A percentile compares a stretch with the other conserved stretches of the same genome.
Evolutionary conservation across 2,888 invertebrate species (phyloP).

Genomic region (Esperia sulphurella): DNA sequence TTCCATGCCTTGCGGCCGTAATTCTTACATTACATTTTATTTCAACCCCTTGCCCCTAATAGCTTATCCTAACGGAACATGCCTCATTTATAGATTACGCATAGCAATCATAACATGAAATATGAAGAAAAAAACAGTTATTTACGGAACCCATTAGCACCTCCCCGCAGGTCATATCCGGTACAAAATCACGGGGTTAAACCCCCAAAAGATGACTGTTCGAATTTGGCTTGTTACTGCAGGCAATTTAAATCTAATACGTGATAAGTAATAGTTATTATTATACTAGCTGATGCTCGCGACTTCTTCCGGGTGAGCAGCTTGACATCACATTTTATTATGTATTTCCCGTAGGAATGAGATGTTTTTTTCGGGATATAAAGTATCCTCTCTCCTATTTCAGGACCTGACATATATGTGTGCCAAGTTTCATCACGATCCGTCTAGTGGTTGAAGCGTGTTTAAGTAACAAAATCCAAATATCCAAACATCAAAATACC

Average conservation of each 20-base stretch:
- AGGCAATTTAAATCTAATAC: slow-evolving; percentile 49
- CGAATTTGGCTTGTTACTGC: slow-evolving; percentile 30
- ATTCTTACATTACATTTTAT: slow-evolving; percentile 4
- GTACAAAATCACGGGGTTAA: slow-evolving; percentile 54
- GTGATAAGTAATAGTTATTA: slow-evolving; percentile 27
- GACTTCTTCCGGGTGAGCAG: too few relatives aligned
- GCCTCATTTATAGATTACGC: slow-evolving; percentile 34
- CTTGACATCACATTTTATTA: too few relatives aligned
- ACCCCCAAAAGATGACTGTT: slow-evolving; percentile 51
- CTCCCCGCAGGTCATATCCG: slow-evolving; percentile 63
- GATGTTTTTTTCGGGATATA: too few relatives aligned
- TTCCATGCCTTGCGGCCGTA: not conserved
- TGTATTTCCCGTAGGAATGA: too few relatives aligned
- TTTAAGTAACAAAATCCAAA: too few relatives aligned
- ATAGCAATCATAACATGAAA: slow-evolving; percentile 28
- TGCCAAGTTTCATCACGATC: too few relatives aligned
- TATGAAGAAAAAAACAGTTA: slow-evolving; percentile 29
- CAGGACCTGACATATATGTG: too few relatives aligned
- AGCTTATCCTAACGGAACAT: slow-evolving; percentile 33
- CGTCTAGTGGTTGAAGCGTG: too few relatives aligned
- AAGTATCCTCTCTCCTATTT: too few relatives aligned
- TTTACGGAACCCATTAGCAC: slow-evolving; percentile 63
- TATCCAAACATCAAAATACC: too few relatives aligned
- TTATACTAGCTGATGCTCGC: too few relatives aligned
- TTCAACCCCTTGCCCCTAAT: slow-evolving; percentile 23